Evolutionary conservation across 2,888 invertebrate genomes (phyloP), one percentile per base, ranked within the genome.

Genomic region (Acheta domesticus): DNA sequence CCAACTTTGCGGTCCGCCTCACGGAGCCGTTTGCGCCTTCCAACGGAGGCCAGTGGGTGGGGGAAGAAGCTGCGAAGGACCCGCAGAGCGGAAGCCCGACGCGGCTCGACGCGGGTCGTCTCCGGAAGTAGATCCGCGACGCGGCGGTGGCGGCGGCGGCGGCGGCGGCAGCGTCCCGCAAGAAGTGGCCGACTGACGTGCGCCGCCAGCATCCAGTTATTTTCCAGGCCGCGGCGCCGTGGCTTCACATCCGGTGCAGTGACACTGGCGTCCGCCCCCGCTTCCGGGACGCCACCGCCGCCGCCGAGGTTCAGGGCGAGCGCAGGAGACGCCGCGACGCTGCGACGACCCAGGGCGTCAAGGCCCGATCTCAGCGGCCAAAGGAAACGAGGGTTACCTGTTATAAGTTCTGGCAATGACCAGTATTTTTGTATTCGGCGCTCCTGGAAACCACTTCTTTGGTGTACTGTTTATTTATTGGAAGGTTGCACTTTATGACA

Each of bases 171-270:
- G 12, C 62, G 62, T 62, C 62, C 62, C 62, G 62, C 62, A 62
- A 62, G 16, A 62, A n/a, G n/a, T n/a, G 62, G 62, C 16, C 62
- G 16, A 62, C 62, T 62, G 62, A 14, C 62, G 62, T 62, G 14
- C 16, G 62, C 62, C n/a, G 62, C 62, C 62, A 62, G 62, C 62
- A 62, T 62, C 62, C 62, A 62, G 62, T 62, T 62, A 62, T 62
- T 62, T 62, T 62, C 62, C 62, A 62, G 62, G 62, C 62, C 16
- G 62, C 62, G 62, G 62, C 62, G 62, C 16, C 62, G 62, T 19
- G 62, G 16, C 62, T 62, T 62, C 62, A 62, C 62, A 62, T 62
- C 62, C 62, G 62, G 62, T 62, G 62, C 62, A 62, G 62, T 62
- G 62, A 62, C 62, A 62, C 62, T 36, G 36, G 36, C 62, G 62